Conservation (phyloP, 2,888 invertebrate species). For the Rhamphomyia laevipes region DNA sequence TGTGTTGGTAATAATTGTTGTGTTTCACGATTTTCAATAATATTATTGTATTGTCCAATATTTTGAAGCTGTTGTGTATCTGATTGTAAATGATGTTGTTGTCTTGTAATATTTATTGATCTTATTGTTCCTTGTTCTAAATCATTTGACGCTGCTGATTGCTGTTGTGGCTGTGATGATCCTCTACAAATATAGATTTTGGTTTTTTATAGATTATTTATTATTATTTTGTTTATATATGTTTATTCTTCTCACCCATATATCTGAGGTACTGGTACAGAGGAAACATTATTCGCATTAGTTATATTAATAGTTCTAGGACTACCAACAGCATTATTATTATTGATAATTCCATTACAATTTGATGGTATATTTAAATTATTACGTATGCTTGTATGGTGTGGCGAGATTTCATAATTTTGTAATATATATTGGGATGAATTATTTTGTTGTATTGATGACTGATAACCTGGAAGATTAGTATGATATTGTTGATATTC, state of each 20-base stretch:
- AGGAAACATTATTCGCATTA: slow-evolving; percentile 9
- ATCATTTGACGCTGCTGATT: slow-evolving; percentile 14
- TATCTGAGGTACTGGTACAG: slow-evolving; percentile 21
- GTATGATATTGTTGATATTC: slow-evolving; percentile 16
- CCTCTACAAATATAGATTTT: slow-evolving; percentile 14
- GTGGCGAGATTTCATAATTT: no score
- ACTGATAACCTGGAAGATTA: not conserved
- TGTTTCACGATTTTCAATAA: slow-evolving; percentile 13
- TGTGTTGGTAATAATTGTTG: slow-evolving; percentile 47
- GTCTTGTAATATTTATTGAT: not conserved
- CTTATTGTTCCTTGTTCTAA: slow-evolving; percentile 20
- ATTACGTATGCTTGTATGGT: no score
- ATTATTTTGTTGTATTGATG: slow-evolving; percentile 19
- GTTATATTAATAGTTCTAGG: not conserved
- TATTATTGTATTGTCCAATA: not conserved
- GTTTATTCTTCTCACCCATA: slow-evolving; percentile 16
- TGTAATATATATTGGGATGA: no score
- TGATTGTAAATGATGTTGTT: slow-evolving; percentile 9
- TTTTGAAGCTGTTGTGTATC: slow-evolving; percentile 15
- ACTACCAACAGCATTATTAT: no score
- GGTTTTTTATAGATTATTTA: not conserved
- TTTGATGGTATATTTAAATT: not conserved
- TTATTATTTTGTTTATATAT: not conserved
- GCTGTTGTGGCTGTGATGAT: no score
- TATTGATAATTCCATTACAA: no score